Base-by-base conservation (phyloP, 2,797 vertebrate species). In the Poecilia velifera region DNA sequence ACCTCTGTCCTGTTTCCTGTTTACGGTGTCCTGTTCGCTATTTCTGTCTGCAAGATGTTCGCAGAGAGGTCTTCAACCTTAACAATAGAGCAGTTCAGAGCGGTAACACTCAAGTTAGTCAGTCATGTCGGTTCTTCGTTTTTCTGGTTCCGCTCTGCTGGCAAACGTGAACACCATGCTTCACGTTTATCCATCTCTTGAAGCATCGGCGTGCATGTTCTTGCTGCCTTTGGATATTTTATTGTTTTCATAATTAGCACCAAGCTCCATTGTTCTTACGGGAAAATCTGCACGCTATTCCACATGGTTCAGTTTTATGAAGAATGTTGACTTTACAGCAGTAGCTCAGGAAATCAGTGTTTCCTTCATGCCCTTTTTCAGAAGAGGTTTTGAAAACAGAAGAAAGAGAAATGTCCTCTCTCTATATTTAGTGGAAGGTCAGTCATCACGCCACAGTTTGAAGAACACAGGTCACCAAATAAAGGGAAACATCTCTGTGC, bases 1-100 rank as follows among this genome's bases (percentile, higher is more conserved):
- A 87, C 89, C 88, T 83, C 89, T 86, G 86, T 85, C 88, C 91
- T 81, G 92, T 90, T 95, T 96, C 95, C 95, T 96, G 95, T 96
- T 96, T 95, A 95, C 93, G 87, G 73, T 76, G 25, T 72, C 82
- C 77, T 28, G 55, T 72, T 68, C 2, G 41, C 87, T 94, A 90
- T 95, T 94, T 94, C 87, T 76, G 85, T 84, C 82, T 72, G 45
- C 62, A 71, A 62, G 76, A 82, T 80, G 80, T 76, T 79, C 16
- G 68, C 89, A 91, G 82, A 31, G 2, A 81, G 74, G 68, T 81
- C 78, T 84, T 82, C 78, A 72, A 73, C 76, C 79, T 78, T 41
- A 85, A 92, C 90, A 92, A 94, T 88, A 79, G 88, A 79, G 59
- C 20, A 10, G 5, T 79, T 70, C 6, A 28, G 18, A 57, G 51